Base-by-base conservation (phyloP, 2,888 invertebrate species). In the Acronicta alni region DNA sequence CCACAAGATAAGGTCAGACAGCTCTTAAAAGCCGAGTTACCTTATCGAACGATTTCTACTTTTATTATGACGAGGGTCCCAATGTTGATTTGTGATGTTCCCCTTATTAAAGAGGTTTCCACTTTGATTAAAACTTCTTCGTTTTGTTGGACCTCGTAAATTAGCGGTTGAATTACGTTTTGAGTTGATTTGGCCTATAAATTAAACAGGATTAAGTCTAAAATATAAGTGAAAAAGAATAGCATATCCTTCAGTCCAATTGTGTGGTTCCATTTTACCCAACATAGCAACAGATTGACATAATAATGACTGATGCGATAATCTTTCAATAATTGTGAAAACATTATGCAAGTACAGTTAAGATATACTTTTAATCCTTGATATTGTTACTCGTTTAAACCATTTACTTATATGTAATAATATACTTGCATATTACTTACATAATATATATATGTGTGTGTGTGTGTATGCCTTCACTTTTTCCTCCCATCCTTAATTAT, bases 11-110 rank as follows among this genome's bases (percentile, higher is more conserved):
- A 80, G 66, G 55, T 48, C 26, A 43, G 45, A 41, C 64, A 66
- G 66, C 74, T 79, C 76, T 77, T 75, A 64, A 78, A 66, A 58
- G 42, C 65, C 66, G 55, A 46, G 38, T 72, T 65, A 71, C 77
- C 72, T 72, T 80, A 80, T 81, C 73, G 77, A 76, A 67, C 75
- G 58, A 77, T 75, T 67, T 55, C 43, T 70, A 80, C 74, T 85
- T 88, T 87, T 89, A 88, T 88, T 86, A 87, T 87, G 88, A 89
- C 85, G 80, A 87, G 88, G 89, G 88, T 88, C 60, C 55, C 52
- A 51, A 47, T 60, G 70, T 77, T 84, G 87, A 86, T 85, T 88
- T 79, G 86, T 82, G 83, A 77, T 67, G 76, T 75, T 59, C 65
- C 54, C 60, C 59, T 71, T 76, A 72, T 70, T 70, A 65, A 54